Evolutionary conservation across 2,888 invertebrate species (phyloP), one percentile per base, ranked within the genome.

Genomic region (Drosophila incognita): DNA sequence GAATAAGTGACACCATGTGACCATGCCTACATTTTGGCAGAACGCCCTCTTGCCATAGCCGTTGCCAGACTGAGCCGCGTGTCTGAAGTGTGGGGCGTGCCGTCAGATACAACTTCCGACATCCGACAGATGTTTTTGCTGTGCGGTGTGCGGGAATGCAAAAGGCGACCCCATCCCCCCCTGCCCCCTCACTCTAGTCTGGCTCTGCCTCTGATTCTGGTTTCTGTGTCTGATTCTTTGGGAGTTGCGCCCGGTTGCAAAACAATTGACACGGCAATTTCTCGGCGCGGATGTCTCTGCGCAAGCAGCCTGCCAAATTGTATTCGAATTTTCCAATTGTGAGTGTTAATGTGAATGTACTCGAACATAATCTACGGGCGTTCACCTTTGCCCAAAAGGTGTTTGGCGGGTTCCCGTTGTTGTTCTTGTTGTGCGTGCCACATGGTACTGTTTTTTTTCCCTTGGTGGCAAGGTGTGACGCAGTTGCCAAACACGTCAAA

Each of bases 71-170:
- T 21, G 42, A 62, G 65, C 68, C 67, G 76, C 59, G 79, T 79
- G 73, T 48, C 76, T 54, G 58, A 69, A 75, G 84, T 81, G 76
- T 69, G 84, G 82, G 87, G 90, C 90, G 90, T 90, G 84, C 87
- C 87, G 89, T 90, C 87, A 89, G 90, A 86, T 83, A 89, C 89
- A 84, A 89, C 87, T 90, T 90, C 87, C 89, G 90, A 79, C 89
- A 90, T 81, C 84, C 90, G 90, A 90, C 87, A 88, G 87, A 88
- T 88, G 87, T 88, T 87, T 71, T 60, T 48, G 13, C 31, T 52
- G 67, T 68, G 69, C 73, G 67, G 79, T 57, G 68, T 68, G 69
- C 70, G 67, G 79, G 73, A 78, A 76, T 81, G 76, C 66, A 13
- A 65, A 68, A 69, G 61, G 51, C 40, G 33, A 68, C 27, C 42